These are phyloP conservation scores for Phrynocephalus forsythii DNA, from an alignment of 2,797 vertebrate genomes.

Conservation along the genomic window DNA sequence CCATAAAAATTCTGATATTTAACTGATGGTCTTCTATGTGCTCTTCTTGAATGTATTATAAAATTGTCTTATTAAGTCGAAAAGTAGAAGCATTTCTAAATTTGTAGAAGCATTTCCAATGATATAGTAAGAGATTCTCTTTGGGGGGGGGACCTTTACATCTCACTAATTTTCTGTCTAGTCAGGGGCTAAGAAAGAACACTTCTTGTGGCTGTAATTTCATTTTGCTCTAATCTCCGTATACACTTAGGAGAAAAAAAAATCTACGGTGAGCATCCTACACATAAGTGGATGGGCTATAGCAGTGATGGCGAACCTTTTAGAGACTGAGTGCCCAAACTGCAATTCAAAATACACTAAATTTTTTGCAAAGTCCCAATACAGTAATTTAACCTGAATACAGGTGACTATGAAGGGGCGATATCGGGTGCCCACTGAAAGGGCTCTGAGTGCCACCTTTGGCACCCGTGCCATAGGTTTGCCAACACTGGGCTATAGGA, in stretches of 20 bases:
- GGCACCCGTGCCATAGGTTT: no score
- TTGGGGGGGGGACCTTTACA: background rate
- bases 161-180: background rate
- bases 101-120: background rate
- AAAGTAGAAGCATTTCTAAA: background rate
- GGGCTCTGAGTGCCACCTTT: no score
- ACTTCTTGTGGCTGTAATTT: background rate
- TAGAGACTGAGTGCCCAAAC: no score
- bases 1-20: background rate
- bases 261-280: background rate
- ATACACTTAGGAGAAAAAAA: background rate
- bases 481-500: no score
- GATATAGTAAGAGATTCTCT: background rate
- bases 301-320: no score
- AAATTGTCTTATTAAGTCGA: background rate
- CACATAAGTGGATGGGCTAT: no score
- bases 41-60: background rate
- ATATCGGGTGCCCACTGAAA: no score
- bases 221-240: background rate
- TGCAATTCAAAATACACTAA: no score
- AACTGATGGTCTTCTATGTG: background rate
- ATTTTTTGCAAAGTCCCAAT: no score
- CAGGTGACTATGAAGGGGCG: no score
- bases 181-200: background rate
- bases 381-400: no score